Conservation (phyloP, 2,888 invertebrate species). For the Acanthopleura granulata region DNA sequence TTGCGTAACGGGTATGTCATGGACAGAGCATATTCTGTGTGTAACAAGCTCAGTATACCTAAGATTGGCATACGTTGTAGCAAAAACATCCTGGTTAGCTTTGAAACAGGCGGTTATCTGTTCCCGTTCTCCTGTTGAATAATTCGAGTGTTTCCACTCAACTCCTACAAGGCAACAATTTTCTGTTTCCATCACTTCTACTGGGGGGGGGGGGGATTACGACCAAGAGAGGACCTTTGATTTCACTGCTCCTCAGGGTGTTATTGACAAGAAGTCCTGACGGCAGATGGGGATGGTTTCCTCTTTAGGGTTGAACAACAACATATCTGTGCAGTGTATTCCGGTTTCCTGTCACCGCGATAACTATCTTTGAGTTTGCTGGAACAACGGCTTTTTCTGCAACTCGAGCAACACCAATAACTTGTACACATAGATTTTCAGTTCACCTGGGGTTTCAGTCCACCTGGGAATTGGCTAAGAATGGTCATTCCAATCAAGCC, state of each 20-base stretch:
- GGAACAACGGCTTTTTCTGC: background rate
- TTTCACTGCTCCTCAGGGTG: background rate
- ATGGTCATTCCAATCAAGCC: background rate
- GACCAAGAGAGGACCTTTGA: too few species aligned
- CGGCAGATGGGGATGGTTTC: background rate
- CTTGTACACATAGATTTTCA: background rate
- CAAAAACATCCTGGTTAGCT: background rate
- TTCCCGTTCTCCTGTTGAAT: too few species aligned
- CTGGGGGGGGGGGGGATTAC: too few species aligned
- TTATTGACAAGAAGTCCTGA: background rate
- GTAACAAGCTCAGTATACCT: background rate
- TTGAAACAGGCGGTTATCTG: background rate
- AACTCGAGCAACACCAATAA: background rate
- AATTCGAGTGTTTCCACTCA: too few species aligned
- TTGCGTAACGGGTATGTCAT: constrained; percentile 8
- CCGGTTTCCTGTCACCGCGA: background rate
- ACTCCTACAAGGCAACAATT: too few species aligned
- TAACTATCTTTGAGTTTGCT: background rate
- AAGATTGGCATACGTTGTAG: background rate
- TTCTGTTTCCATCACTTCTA: too few species aligned
- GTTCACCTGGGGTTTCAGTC: background rate
- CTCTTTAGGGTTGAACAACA: background rate
- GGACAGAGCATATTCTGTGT: background rate
- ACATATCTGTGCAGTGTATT: background rate
- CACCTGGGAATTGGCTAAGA: background rate